phyloP scores from a whole-genome alignment of 2,113 vertebrate species.

The Desmodus rotundus region DNA sequence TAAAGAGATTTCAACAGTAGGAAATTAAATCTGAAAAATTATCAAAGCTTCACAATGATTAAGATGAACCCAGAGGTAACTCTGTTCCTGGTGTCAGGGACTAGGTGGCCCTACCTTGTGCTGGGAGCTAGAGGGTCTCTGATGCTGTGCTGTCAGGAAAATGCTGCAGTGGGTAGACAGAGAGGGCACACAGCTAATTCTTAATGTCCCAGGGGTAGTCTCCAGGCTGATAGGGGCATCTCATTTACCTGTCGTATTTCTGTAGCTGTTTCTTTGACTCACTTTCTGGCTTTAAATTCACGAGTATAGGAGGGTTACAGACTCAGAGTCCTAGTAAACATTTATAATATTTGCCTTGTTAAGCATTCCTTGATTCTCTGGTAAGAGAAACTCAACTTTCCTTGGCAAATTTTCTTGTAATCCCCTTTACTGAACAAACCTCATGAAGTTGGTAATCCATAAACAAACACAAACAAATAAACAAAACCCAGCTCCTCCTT shows the following conservation, averaged over 20 bases:
- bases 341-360: neutral
- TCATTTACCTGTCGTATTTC: neutral
- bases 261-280: neutral
- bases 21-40: neutral
- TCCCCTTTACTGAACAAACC: neutral
- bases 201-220: neutral
- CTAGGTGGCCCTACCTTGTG: rapidly evolving
- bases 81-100: neutral
- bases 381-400: neutral
- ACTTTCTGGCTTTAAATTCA: neutral
- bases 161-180: neutral
- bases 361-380: neutral
- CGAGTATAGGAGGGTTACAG: neutral
- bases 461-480: neutral
- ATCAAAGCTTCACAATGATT: neutral
- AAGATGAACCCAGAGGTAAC: neutral
- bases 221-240: rapidly evolving
- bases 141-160: neutral
- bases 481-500: rapidly evolving
- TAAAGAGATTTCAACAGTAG: neutral
- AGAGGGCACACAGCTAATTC: neutral
- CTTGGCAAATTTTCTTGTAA: neutral
- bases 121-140: neutral
- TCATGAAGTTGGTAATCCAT: neutral
- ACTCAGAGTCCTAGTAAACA: neutral